Evolutionary conservation across 2,888 invertebrate genomes (phyloP), one percentile per base, ranked within the genome.

Genomic region (Nemotelus nigrinus): DNA sequence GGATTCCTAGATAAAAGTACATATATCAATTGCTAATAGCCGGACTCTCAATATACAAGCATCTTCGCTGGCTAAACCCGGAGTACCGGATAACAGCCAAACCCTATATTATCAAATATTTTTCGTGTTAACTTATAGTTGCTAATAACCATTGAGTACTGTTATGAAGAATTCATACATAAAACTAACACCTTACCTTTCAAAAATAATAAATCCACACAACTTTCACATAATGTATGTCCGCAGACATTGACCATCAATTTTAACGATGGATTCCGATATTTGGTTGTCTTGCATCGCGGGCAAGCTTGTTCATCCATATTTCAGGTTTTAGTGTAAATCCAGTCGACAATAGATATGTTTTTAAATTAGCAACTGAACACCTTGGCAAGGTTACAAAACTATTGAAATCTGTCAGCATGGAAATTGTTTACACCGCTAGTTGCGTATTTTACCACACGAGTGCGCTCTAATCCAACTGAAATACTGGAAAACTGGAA

Each of bases 171-270:
- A 25, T 25, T 25, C 25, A 25, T 25, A 25, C 25, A 25, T 1
- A 25, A 25, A 25, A 25, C 25, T 25, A 25, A 25, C 25, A 25
- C 25, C 3, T 80, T 88, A 93, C 95, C 99, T 92, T 99, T 97
- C 39, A 97, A 90, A 88, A 99, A 99, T 48, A 99, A 88, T 80
- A 98, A 89, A 86, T 98, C 98, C 53, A 99, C 98, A 88, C 99
- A 99, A 85, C 94, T 97, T 88, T 98, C 98, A 88, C 99, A 99
- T 83, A 99, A 89, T 57, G 97, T 95, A 89, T 99, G 99, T 48
- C 99, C 99, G 88, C 99, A 99, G 77, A 96, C 93, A 87, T 99
- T 99, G 80, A 99, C 98, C 96, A 99, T 94, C 89, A 99, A 91
- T 86, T 97, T 97, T 77, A 99, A 88, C 0, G 96, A 95, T 53